Percentiles rank a stretch among this genome's conserved stretches.
phyloP scores from a whole-genome alignment of 2,797 vertebrate species.

The Champsocephalus esox region DNA sequence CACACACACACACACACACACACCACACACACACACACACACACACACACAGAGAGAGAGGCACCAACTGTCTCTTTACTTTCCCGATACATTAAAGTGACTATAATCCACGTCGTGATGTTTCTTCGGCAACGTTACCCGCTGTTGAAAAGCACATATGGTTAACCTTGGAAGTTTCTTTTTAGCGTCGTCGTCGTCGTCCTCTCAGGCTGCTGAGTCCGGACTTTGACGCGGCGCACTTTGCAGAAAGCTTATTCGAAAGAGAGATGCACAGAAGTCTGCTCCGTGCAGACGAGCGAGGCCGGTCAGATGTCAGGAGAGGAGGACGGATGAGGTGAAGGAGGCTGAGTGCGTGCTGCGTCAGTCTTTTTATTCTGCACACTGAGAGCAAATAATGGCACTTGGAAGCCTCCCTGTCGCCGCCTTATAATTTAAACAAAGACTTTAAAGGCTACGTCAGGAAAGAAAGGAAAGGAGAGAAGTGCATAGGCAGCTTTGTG shows the following conservation, averaged over 20 bases:
- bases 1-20: conserved; percentile 21
- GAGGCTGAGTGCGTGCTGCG: conserved; percentile 43
- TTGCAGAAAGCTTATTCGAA: conserved; percentile 37
- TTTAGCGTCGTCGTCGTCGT: too few relatives aligned
- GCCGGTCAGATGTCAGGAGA: conserved; percentile 66
- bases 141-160: conserved; percentile 1
- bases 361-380: conserved; percentile 63
- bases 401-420: conserved; percentile 54
- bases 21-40: conserved; percentile 21
- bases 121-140: background rate
- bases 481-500: conserved; percentile 1
- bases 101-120: background rate
- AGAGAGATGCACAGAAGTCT: conserved; percentile 50
- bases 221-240: conserved; percentile 28
- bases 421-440: conserved; percentile 55
- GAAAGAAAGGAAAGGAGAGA: background rate
- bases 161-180: conserved; percentile 7
- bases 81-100: background rate
- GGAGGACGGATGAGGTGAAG: conserved; percentile 57
- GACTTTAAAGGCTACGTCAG: conserved; percentile 25
- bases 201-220: conserved; percentile 21
- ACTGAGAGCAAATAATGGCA: conserved; percentile 52
- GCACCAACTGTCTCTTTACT: conserved; percentile 6
- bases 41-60: conserved; percentile 13
- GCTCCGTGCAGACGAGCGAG: conserved; percentile 42